Conservation (phyloP, 1,140 invertebrate genomes). For the Lepidurus couesii region DNA sequence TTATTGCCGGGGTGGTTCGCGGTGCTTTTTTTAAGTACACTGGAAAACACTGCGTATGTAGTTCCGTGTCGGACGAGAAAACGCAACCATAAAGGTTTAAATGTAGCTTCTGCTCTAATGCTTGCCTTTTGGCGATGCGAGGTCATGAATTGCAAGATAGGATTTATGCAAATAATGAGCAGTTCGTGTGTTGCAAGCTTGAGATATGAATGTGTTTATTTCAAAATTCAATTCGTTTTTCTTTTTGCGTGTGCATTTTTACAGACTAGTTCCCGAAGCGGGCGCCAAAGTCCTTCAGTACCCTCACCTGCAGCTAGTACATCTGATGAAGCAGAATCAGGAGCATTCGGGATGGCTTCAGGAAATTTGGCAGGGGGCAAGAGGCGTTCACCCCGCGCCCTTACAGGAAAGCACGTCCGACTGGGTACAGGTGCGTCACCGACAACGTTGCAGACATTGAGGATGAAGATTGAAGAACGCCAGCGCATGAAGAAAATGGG, state of each 20-base stretch:
- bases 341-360: neutral
- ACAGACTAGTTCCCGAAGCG: neutral
- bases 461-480: constrained; percentile 48
- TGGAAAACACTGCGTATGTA: too few species aligned
- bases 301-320: constrained; percentile 26
- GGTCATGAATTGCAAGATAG: neutral
- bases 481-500: constrained; percentile 39
- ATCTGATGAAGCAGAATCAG: constrained; percentile 31
- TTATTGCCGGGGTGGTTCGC: too few species aligned
- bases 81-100: too few species aligned
- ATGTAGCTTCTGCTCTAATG: neutral
- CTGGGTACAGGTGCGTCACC: constrained; percentile 50
- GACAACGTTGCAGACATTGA: constrained; percentile 46
- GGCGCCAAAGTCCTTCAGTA: constrained; percentile 30
- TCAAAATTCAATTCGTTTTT: neutral
- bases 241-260: neutral
- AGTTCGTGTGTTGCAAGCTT: neutral
- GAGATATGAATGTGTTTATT: neutral
- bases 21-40: too few species aligned
- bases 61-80: too few species aligned
- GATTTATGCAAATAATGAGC: neutral
- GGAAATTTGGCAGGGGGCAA: constrained; percentile 25
- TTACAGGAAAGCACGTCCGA: constrained; percentile 49
- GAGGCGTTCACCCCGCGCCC: constrained; percentile 34
- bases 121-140: neutral